Conservation (phyloP, 2,113 vertebrate species). For the Alces alces region DNA sequence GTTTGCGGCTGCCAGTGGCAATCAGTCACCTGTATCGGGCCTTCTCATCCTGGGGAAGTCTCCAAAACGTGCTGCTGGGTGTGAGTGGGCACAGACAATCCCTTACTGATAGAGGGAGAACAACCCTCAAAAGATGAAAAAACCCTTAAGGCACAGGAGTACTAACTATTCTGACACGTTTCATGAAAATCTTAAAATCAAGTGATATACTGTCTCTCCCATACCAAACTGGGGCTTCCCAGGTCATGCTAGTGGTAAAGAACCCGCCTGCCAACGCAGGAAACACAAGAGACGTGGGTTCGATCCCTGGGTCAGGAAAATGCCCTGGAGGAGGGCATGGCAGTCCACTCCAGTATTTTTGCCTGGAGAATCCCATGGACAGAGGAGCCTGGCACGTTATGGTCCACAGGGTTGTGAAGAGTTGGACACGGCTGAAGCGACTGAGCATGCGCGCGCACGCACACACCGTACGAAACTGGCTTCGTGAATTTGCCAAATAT, state of each 20-base stretch:
- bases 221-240: neutral
- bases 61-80: neutral
- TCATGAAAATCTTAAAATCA: neutral
- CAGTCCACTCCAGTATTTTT: neutral
- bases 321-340: neutral
- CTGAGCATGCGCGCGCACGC: fast-evolving
- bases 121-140: too few species aligned
- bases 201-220: neutral
- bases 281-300: neutral
- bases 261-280: neutral
- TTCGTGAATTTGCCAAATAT: neutral
- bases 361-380: neutral
- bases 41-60: neutral
- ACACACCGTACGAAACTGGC: neutral
- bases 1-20: fast-evolving
- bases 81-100: neutral
- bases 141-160: neutral
- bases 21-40: neutral
- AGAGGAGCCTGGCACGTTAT: neutral
- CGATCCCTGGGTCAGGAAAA: neutral
- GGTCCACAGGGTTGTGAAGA: neutral
- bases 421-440: neutral
- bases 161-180: neutral
- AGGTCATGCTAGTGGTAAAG: neutral
- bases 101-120: neutral